These are phyloP conservation scores for cattle (Bos taurus) DNA, from an alignment of 2,113 vertebrate species.

Conservation along the genomic window ARS-UCD2.0 NC_037330.1:3770001-3770500, in stretches of 20 bases:
- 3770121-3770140: not conserved
- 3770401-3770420: conserved; percentile 28
- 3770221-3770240: not conserved
- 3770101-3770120: not conserved
- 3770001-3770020: not conserved
- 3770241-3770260: not conserved
- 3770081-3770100: not conserved
- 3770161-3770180: not conserved
- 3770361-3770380: not conserved
- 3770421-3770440: conserved; percentile 4
- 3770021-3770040: conserved; percentile 59
- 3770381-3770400: not conserved
- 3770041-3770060: not conserved
- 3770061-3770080: not conserved
- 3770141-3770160: not conserved
- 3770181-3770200: accelerated
- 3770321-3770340: not conserved
- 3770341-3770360: not conserved
- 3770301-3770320: not conserved
- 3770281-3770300: not conserved
- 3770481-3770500: not conserved
- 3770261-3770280: not conserved
- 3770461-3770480: not conserved
- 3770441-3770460: conserved; percentile 24
- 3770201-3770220: not conserved